A percentile compares a stretch with the other conserved stretches of the same genome.
Conservation (phyloP, 2,113 vertebrate species). For the Montifringilla adamsi region DNA sequence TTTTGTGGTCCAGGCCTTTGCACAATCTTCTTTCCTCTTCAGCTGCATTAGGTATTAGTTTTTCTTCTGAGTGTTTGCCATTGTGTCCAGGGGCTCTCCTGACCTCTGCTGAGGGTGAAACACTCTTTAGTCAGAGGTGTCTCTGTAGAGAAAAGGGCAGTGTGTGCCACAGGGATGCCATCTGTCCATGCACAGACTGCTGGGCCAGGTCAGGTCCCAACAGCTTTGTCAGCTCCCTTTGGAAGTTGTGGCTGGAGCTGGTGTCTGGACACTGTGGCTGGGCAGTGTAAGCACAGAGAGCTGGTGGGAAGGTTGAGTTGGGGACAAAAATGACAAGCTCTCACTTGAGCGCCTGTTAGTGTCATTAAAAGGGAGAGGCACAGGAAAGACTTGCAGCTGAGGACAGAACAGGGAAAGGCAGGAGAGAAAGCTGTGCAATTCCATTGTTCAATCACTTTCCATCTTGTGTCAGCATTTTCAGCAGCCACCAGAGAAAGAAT, state of each 20-base stretch:
- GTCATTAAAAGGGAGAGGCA: neutral
- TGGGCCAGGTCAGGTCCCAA: neutral
- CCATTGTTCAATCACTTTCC: accelerated
- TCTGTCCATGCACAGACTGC: neutral
- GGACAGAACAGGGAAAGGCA: neutral
- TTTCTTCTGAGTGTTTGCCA: neutral
- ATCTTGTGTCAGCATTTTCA: neutral
- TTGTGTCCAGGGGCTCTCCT: neutral
- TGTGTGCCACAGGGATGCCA: neutral
- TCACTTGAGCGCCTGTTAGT: neutral
- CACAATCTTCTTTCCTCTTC: neutral
- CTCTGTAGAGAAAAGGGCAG: neutral
- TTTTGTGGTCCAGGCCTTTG: neutral
- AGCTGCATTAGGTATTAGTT: neutral
- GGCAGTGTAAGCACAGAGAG: neutral
- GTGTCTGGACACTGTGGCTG: neutral
- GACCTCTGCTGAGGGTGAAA: neutral
- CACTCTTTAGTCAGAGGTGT: neutral
- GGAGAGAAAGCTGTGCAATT: neutral
- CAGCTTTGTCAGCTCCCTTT: neutral
- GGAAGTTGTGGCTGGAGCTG: neutral
- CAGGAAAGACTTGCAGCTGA: neutral
- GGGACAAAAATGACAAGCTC: neutral
- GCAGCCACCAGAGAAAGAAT: neutral
- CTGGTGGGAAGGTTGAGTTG: neutral